Evolutionary conservation across 2,797 vertebrate species (phyloP).

Genomic region (Chelon auratus): DNA sequence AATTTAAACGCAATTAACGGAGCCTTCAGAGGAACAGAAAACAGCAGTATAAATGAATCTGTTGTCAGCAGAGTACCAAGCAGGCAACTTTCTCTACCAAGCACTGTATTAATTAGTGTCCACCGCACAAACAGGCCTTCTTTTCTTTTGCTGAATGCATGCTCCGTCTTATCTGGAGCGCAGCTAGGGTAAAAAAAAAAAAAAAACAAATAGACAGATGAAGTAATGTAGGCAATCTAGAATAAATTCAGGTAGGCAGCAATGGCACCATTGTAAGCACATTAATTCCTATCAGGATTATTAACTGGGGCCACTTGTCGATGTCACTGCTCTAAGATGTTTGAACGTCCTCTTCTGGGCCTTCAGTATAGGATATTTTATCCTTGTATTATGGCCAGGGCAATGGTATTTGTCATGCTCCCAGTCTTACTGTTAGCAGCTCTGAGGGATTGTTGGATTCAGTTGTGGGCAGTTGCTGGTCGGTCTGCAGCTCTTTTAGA

Average conservation of each 20-base stretch:
- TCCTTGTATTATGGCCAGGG: constrained; percentile 63
- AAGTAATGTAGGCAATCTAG: constrained; percentile 72
- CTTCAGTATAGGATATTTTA: constrained; percentile 60
- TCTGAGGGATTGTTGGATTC: constrained; percentile 72
- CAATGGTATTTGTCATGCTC: constrained; percentile 72
- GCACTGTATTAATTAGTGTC: constrained; percentile 85
- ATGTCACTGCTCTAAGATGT: constrained; percentile 56
- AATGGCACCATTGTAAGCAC: constrained; percentile 67
- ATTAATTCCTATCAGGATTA: constrained; percentile 76
- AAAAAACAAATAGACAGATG: constrained; percentile 71
- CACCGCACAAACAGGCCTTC: constrained; percentile 76
- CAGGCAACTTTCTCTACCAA: constrained; percentile 76
- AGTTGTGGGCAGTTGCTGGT: constrained; percentile 56
- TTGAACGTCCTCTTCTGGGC: constrained; percentile 56
- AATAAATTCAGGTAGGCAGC: constrained; percentile 74
- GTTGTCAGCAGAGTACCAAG: constrained; percentile 78
- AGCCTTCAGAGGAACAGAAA: constrained; percentile 76
- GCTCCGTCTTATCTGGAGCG: constrained; percentile 76
- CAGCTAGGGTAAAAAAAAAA: constrained; percentile 67
- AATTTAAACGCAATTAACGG: constrained; percentile 86
- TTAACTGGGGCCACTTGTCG: constrained; percentile 65
- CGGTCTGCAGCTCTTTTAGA: constrained; percentile 43
- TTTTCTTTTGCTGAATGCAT: constrained; percentile 69
- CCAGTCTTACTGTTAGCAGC: constrained; percentile 50
- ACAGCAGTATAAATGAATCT: constrained; percentile 80